Evolutionary conservation across 2,113 vertebrate species (phyloP).

Genomic region (Anolis carolinensis): DNA sequence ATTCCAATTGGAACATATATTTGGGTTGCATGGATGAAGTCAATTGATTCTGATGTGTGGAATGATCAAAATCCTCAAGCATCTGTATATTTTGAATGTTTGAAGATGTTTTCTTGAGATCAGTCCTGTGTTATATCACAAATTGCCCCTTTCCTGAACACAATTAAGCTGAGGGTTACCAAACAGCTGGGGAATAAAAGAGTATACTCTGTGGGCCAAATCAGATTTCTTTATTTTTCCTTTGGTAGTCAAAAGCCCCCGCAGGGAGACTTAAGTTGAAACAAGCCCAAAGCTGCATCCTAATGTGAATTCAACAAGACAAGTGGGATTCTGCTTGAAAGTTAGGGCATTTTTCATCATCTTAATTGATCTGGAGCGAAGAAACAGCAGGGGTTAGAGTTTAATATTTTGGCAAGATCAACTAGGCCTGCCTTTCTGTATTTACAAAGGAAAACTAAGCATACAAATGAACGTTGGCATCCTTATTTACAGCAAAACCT

Average conservation of each 20-base stretch:
- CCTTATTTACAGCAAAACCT: not conserved
- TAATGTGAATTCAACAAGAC: not conserved
- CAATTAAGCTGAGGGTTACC: not conserved
- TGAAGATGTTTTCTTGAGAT: not conserved
- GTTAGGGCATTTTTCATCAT: not conserved
- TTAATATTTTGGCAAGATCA: slow-evolving; percentile 23
- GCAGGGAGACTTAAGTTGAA: not conserved
- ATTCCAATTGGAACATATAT: not conserved
- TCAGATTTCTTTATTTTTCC: not conserved
- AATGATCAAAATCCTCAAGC: not conserved
- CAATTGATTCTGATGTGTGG: not conserved
- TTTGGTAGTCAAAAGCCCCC: not conserved
- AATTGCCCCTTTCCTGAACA: not conserved
- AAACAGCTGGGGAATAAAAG: not conserved
- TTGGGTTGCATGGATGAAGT: not conserved
- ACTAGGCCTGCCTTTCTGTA: not conserved
- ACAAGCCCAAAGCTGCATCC: not conserved
- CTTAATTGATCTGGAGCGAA: slow-evolving; percentile 18
- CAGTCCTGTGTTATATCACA: not conserved
- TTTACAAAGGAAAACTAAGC: slow-evolving; percentile 13
- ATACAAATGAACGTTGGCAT: not conserved
- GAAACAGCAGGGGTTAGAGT: not conserved
- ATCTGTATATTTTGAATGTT: not conserved
- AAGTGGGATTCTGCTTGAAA: not conserved
- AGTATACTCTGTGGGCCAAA: not conserved